phyloP scores from a whole-genome alignment of 30 jellyfish, hydroid and myxozoan genomes.

The Phacellophora camtschatica region DNA sequence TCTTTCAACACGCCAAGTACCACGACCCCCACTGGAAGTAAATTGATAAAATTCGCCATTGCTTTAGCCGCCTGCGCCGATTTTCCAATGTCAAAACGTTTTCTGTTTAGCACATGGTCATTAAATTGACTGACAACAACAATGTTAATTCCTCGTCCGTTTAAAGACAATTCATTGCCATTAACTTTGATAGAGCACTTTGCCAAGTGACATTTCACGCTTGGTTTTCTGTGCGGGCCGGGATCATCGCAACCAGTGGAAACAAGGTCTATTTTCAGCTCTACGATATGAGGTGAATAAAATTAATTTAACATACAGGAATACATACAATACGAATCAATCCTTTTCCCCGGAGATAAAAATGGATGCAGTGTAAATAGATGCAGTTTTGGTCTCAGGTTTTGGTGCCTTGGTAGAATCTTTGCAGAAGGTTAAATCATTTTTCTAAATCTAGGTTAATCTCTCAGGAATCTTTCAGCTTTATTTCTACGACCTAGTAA shows the following conservation, averaged over 20 bases:
- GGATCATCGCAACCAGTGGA: slow-evolving; percentile 72
- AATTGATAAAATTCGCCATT: slow-evolving; percentile 16
- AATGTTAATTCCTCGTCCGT: slow-evolving; percentile 52
- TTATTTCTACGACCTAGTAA: no score
- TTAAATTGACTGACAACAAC: slow-evolving; percentile 41
- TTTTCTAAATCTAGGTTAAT: no score
- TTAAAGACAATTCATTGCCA: slow-evolving; percentile 31
- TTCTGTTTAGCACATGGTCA: slow-evolving; percentile 34
- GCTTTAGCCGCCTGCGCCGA: slow-evolving; percentile 23
- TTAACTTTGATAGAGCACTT: slow-evolving; percentile 14
- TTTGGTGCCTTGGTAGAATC: no score
- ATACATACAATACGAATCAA: no score
- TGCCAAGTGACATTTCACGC: slow-evolving; percentile 18
- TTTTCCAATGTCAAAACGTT: slow-evolving; percentile 25
- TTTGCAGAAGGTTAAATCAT: no score
- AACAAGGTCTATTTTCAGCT: not conserved
- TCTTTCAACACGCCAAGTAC: slow-evolving; percentile 52
- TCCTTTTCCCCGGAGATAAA: no score
- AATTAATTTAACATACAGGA: no score
- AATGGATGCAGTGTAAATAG: no score
- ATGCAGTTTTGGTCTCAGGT: no score
- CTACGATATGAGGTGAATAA: not conserved
- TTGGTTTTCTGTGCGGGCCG: not conserved
- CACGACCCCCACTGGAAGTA: slow-evolving; percentile 8
- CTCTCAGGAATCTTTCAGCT: no score